These are phyloP conservation scores for Ormyrus nitidulus DNA, from an alignment of 2,888 invertebrate species.

Conservation along the genomic window DNA sequence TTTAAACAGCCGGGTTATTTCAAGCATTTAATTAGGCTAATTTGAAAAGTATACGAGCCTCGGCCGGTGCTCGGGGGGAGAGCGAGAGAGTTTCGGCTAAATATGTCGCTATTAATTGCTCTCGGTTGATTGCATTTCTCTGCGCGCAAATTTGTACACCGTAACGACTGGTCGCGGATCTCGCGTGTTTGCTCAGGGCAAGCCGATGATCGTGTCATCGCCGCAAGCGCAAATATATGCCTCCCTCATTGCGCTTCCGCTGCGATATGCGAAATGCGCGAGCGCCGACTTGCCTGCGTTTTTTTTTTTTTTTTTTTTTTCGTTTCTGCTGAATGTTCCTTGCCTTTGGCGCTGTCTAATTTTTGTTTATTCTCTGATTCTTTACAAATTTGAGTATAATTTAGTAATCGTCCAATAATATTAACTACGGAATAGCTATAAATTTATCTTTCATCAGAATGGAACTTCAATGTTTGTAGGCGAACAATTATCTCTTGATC, in stretches of 20 bases:
- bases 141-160: conserved; percentile 25
- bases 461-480: too few relatives aligned
- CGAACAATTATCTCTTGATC: too few relatives aligned
- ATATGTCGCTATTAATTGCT: conserved; percentile 37
- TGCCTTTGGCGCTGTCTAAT: too few relatives aligned
- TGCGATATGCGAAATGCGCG: neutral
- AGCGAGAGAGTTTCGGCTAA: neutral
- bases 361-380: too few relatives aligned
- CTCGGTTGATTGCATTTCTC: conserved; percentile 37
- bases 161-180: conserved; percentile 13
- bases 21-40: conserved; percentile 44
- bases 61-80: too few relatives aligned
- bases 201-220: conserved; percentile 61
- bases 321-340: neutral
- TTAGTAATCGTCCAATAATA: too few relatives aligned
- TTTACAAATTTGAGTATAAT: too few relatives aligned
- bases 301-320: neutral
- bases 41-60: conserved; percentile 16
- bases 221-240: conserved; percentile 61
- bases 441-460: too few relatives aligned
- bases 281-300: neutral
- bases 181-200: conserved; percentile 55
- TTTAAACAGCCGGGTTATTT: conserved; percentile 25
- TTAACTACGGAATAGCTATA: too few relatives aligned
- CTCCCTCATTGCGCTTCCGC: conserved; percentile 40